Base-by-base conservation (phyloP, 2,888 invertebrate species). In the Trissoscelio sp. region DNA sequence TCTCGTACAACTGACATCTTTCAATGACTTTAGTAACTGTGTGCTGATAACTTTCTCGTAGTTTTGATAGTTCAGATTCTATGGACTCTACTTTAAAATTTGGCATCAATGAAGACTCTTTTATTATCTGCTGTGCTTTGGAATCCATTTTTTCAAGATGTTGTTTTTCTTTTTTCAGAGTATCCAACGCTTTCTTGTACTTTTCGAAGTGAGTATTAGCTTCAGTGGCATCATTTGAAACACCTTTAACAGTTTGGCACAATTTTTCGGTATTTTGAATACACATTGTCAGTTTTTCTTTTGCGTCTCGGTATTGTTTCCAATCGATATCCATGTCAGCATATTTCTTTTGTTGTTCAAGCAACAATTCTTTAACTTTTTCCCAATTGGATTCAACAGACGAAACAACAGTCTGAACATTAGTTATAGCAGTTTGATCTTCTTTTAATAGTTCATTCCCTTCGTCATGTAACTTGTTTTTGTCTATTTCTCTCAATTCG, bases 371-470 rank as follows among this genome's bases (percentile, higher is more conserved):
- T 62, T 95, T 95, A 0, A 96, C 92, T 90, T 95, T 95, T 88
- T 97, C 97, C 94, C 96, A 97, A 83, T 95, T 95, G 69, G 95
- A 94, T 87, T 97, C 97, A 44, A 96, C 94, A 0, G 95, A 94
- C 0, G 96, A 93, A 0, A 97, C 91, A 53, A 95, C 94, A 85
- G 96, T 96, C 91, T 97, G 97, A 78, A 97, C 95, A 0, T 94
- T 94, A 0, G 96, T 95, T 91, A 96, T 95, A 84, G 96, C 96
- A 62, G 95, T 94, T 87, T 96, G 95, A 91, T 98, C 96, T 92
- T 96, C 95, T 88, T 96, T 95, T 94, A 97, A 95, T 83, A 97
- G 91, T 86, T 95, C 93, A 67, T 96, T 93, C 0, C 96, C 97
- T 92, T 96, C 95, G 87, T 95, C 94, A 86, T 96, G 94, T n/a